Evolutionary conservation across 2,888 invertebrate genomes (phyloP).

Genomic region (Helicoverpa assulta): DNA sequence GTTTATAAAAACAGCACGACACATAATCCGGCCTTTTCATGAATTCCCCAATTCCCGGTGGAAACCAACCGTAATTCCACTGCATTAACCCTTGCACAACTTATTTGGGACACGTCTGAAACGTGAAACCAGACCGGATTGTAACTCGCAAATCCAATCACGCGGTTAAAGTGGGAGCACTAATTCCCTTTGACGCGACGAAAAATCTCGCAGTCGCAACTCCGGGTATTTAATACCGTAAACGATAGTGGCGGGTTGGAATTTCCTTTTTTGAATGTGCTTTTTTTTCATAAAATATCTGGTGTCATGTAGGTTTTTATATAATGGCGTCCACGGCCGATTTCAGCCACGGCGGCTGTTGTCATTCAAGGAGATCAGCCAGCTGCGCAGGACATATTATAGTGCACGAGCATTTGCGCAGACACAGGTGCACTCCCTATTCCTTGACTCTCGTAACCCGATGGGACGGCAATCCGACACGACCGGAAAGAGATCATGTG

Average conservation of each 20-base stretch:
- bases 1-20: not conserved
- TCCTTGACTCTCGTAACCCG: too few relatives aligned
- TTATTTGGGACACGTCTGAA: conserved; percentile 37
- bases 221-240: conserved; percentile 5
- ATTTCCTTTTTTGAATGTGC: not conserved
- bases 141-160: conserved; percentile 43
- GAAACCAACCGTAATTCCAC: conserved; percentile 24
- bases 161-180: conserved; percentile 28
- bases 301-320: too few relatives aligned
- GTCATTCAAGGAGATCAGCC: too few relatives aligned
- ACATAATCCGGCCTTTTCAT: not conserved
- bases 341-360: too few relatives aligned
- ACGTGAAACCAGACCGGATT: conserved; percentile 29
- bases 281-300: too few relatives aligned
- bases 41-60: conserved; percentile 15
- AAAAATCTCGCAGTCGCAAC: conserved; percentile 25
- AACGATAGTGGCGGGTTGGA: not conserved
- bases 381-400: too few relatives aligned
- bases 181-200: conserved; percentile 41
- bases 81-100: conserved; percentile 33
- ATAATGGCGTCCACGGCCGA: too few relatives aligned
- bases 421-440: too few relatives aligned
- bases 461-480: too few relatives aligned
- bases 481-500: too few relatives aligned
- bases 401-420: too few relatives aligned